Evolutionary conservation across 1,140 invertebrate species (phyloP), one percentile per base, ranked within the genome.

Genomic region (Patella vulgata): DNA sequence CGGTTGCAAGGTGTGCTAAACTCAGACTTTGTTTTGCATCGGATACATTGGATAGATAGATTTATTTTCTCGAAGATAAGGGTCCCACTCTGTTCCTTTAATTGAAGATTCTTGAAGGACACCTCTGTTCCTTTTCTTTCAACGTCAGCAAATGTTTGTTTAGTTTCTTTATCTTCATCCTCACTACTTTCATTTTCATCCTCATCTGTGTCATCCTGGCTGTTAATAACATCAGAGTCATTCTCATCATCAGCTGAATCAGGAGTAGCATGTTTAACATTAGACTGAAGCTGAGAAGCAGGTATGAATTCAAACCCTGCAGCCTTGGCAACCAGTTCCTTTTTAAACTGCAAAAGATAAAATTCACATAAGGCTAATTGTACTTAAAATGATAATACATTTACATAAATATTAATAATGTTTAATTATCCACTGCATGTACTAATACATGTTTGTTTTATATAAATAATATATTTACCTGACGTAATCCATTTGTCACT

Each of bases 221-320:
- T 28, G 21, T 33, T 39, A 51, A 54, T 63, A 39, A 52, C 50
- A 30, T 58, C 62, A 19, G 56, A 25, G 1, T 43, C 39, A 9
- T 65, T 50, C n/a, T 62, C 54, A 1, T 57, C 64, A 9, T 67
- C 59, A 30, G 55, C 46, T 33, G 65, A 63, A 9, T 55, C 50
- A 19, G 65, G 52, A 48, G 64, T 27, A n/a, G 27, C 14, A 0
- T 43, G 33, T 5, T 58, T 53, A 55, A 62, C 52, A 11, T 63
- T 69, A n/a, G 68, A 66, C 52, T 73, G 64, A 14, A 82, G 66
- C 46, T 77, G 56, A 40, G 56, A 66, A 9, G 77, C 73, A 27
- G 75, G 59, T n/a, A 83, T 77, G 59, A 82, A 81, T 54, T 80
- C 59, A 19, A 83, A 53, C 14, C 82, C 82, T 8, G 79, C 73